phyloP scores from a whole-genome alignment of 2,113 vertebrate genomes.

The Pampusana beccarii region DNA sequence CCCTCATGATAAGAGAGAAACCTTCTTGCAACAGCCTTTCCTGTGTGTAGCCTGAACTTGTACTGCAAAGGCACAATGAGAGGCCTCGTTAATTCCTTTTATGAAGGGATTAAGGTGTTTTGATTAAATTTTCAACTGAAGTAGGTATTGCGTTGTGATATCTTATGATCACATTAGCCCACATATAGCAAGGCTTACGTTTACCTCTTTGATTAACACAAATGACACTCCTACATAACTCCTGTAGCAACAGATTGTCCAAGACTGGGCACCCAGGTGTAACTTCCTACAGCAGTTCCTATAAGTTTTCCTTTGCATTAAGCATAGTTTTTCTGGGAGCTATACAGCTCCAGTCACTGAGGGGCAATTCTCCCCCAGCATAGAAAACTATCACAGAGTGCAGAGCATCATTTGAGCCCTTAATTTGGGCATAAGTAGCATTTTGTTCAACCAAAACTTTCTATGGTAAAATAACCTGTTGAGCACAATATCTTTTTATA shows the following conservation, averaged over 20 bases:
- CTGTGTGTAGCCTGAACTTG: background rate
- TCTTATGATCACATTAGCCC: background rate
- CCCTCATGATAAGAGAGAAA: background rate
- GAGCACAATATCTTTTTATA: background rate
- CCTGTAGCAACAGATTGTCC: rapidly evolving
- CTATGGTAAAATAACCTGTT: background rate
- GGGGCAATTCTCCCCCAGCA: background rate
- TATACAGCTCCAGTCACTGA: background rate
- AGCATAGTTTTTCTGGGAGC: background rate
- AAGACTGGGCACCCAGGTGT: background rate
- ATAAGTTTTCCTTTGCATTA: background rate
- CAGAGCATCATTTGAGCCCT: background rate
- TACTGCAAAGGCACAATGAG: background rate
- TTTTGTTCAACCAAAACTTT: background rate
- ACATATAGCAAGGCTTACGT: background rate
- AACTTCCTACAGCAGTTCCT: background rate
- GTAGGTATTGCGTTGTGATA: background rate
- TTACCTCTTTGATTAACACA: background rate
- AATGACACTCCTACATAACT: background rate
- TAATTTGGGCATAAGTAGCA: background rate
- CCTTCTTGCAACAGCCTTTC: background rate
- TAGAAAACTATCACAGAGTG: background rate
- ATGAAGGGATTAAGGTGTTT: background rate
- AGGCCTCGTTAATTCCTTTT: background rate
- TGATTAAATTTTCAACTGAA: background rate